Evolutionary conservation across 2,113 vertebrate genomes (phyloP).

Genomic region (Arvicanthis niloticus): DNA sequence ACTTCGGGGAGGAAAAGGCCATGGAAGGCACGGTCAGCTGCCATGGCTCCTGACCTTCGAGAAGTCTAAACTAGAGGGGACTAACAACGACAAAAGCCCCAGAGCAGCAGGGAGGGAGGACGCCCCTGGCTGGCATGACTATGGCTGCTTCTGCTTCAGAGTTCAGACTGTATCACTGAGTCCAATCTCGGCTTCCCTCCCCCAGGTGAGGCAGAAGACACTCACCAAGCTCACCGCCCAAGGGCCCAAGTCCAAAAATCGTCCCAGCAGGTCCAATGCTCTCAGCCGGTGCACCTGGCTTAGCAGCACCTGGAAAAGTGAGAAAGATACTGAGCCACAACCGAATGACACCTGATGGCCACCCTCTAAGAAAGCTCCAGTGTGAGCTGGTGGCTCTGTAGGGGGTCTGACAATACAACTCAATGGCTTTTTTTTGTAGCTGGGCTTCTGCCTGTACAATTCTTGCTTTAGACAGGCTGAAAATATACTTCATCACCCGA

Average conservation of each 20-base stretch:
- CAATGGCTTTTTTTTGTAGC: no score
- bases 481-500: neutral
- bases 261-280: slow-evolving; percentile 95
- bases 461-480: neutral
- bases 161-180: fast-evolving
- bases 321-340: neutral
- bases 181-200: neutral
- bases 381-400: fast-evolving
- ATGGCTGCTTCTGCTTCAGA: fast-evolving
- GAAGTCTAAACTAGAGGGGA: neutral
- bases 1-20: neutral
- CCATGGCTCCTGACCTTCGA: neutral
- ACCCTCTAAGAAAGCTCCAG: no score
- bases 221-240: slow-evolving; percentile 98
- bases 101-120: fast-evolving
- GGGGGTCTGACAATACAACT: neutral
- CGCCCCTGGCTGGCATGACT: neutral
- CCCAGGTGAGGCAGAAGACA: neutral
- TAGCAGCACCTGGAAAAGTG: slow-evolving; percentile 93
- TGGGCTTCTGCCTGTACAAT: neutral
- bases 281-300: slow-evolving; percentile 98
- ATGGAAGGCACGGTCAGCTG: neutral
- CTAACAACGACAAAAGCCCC: neutral
- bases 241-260: slow-evolving; percentile 97
- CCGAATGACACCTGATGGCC: neutral